These are phyloP conservation scores for Meandrusa payeni DNA, from an alignment of 2,888 invertebrate species.

Conservation along the genomic window DNA sequence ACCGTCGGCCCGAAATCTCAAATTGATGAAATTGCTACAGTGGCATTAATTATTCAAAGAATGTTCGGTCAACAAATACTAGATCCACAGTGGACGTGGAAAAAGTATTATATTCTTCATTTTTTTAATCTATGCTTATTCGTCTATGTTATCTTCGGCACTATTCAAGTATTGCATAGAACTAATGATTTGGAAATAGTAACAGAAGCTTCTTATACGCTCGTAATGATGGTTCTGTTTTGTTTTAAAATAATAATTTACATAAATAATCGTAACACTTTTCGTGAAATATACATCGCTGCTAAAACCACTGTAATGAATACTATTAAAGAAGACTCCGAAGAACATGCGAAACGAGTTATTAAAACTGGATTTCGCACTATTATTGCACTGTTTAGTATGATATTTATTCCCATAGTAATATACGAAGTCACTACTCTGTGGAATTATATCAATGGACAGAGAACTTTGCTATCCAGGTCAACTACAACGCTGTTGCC, in stretches of 20 bases:
- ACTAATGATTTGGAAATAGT: conserved; percentile 37
- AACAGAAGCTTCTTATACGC: conserved; percentile 52
- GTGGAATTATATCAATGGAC: conserved; percentile 46
- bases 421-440: conserved; percentile 42
- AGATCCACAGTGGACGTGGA: conserved; percentile 54
- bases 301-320: conserved; percentile 45
- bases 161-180: conserved; percentile 39
- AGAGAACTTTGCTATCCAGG: conserved; percentile 45
- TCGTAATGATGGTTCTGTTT: conserved; percentile 40
- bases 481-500: conserved; percentile 55
- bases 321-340: conserved; percentile 36
- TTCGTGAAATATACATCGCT: conserved; percentile 42
- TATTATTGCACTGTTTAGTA: conserved; percentile 33
- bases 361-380: conserved; percentile 35
- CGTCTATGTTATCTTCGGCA: conserved; percentile 52
- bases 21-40: conserved; percentile 42
- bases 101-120: conserved; percentile 38
- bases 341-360: conserved; percentile 30
- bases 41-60: conserved; percentile 42
- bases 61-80: conserved; percentile 54
- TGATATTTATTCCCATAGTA: conserved; percentile 38
- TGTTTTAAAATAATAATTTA: conserved; percentile 43
- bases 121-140: conserved; percentile 36
- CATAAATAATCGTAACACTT: conserved; percentile 35
- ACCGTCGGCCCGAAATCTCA: conserved; percentile 48